Evolutionary conservation across 2,113 vertebrate species (phyloP), one percentile per base, ranked within the genome.

Genomic region (Semnornis frantzii): DNA sequence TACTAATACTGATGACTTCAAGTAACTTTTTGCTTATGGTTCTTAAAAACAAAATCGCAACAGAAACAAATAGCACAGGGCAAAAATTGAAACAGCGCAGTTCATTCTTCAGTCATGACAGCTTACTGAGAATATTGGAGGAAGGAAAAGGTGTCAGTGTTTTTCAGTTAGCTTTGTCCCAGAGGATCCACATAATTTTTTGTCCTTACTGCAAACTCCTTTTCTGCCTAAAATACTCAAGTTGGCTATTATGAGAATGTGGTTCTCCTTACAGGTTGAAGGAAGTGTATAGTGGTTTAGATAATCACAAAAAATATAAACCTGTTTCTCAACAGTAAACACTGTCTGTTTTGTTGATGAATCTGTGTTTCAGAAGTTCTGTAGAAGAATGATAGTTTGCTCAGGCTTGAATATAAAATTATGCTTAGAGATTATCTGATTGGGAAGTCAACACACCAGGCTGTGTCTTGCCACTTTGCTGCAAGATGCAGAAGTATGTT

Each of bases 141-240:
- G 90, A 95, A 95, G 85, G 85, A 95, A 88, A 79, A 94, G 87
- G 80, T 94, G 91, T 82, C 92, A 18, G 64, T 88, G 70, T 93
- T 95, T 93, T 94, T 90, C 75, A 82, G 79, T 69, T 62, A 81
- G 50, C 71, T 89, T 89, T 94, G 71, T 93, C 71, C 86, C 34
- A 78, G 52, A 2, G 23, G 63, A 85, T 85, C 34, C 55, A 85
- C 24, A 0, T 64, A 55, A 69, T 82, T 85, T 93, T 87, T 87
- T 75, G 19, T 58, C 39, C 55, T 5, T 89, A 48, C 79, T 79
- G 60, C 89, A 75, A 66, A 87, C 50, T 82, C n/a, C n/a, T 86
- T 60, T 82, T 84, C 34, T 92, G 74, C 31, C 25, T 59, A 30
- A 69, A 69, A 24, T 50, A 46, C 28, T 70, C 3, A 3, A 5